Evolutionary conservation across 1,140 invertebrate species (phyloP), one percentile per base, ranked within the genome.

Genomic region (Brachionus rotundiformis): DNA sequence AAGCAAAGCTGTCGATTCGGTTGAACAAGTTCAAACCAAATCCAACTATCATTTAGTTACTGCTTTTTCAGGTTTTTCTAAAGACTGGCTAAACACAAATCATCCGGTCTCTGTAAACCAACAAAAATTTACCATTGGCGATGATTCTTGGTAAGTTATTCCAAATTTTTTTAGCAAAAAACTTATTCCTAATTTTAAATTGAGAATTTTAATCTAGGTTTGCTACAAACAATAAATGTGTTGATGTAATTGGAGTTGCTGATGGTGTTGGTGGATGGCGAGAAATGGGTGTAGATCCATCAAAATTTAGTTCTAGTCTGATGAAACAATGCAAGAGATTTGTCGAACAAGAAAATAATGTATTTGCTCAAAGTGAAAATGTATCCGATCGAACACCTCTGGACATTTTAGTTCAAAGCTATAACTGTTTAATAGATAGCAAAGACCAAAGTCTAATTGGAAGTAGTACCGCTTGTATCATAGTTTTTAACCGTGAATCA

Each of bases 251-350:
- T 19, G 95, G 96, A 85, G 95, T 98, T 83, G 96, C 96, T 73
- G 96, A 98, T 89, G 96, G 96, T 82, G 96, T 98, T 77, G 96
- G 96, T 81, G 96, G 96, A 68, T 98, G 96, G 96, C 90, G 95
- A 84, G 92, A 93, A 83, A 97, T 98, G 88, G 96, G 95, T n/a
- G 94, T 98, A 81, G 95, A 98, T 90, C 96, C 96, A 2, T 95
- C 95, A 36, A 92, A 94, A 85, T 98, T 98, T 89, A 95, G 95
- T 16, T 91, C 91, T 82, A 93, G 93, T 85, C 89, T 98, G 82
- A 98, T 98, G 95, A 91, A 91, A 85, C 94, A 94, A 33, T 98
- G 96, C 87, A 94, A 96, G 89, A 91, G 94, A 84, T 90, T 98
- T 84, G 95, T 98, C 63, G 91, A 85, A 25, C 91, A 85, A 91